Conservation (phyloP, 2,888 invertebrate genomes). For the Aquatica leii region DNA sequence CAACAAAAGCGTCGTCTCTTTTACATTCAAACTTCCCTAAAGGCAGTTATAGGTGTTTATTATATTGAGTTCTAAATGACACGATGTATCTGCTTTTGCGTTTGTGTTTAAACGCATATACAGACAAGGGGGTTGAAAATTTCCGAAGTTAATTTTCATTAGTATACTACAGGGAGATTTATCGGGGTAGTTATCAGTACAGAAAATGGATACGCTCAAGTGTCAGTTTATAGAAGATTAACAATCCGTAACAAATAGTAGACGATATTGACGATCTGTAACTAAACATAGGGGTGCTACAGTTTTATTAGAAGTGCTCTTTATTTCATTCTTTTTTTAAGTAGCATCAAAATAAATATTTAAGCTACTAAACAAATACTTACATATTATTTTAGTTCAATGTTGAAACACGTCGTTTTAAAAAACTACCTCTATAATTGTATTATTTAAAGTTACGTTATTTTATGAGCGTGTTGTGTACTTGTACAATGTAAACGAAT, state of each 20-base stretch:
- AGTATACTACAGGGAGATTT: slow-evolving; percentile 43
- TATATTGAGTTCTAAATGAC: slow-evolving; percentile 44
- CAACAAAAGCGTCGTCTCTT: slow-evolving; percentile 31
- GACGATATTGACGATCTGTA: slow-evolving; percentile 12
- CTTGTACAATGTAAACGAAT: too few species aligned
- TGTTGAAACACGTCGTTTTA: too few species aligned
- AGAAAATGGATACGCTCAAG: slow-evolving; percentile 40
- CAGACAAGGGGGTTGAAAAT: slow-evolving; percentile 14
- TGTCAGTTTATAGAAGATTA: slow-evolving; percentile 43
- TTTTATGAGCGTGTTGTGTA: too few species aligned
- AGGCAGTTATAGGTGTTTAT: slow-evolving; percentile 44
- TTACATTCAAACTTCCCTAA: slow-evolving; percentile 32
- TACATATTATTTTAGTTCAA: too few species aligned
- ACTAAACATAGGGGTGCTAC: slow-evolving; percentile 20
- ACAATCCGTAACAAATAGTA: slow-evolving; percentile 44
- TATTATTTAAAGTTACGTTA: too few species aligned
- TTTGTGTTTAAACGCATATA: background rate
- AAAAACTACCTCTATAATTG: too few species aligned
- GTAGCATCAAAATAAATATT: slow-evolving; percentile 18
- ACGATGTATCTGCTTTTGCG: slow-evolving; percentile 31
- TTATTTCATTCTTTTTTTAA: too few species aligned
- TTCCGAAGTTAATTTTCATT: slow-evolving; percentile 46
- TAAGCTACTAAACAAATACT: too few species aligned
- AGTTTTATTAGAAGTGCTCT: slow-evolving; percentile 19
- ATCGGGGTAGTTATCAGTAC: slow-evolving; percentile 43